phyloP scores from a whole-genome alignment of 2,113 vertebrate genomes.

The Chamaetylas fuelleborni region DNA sequence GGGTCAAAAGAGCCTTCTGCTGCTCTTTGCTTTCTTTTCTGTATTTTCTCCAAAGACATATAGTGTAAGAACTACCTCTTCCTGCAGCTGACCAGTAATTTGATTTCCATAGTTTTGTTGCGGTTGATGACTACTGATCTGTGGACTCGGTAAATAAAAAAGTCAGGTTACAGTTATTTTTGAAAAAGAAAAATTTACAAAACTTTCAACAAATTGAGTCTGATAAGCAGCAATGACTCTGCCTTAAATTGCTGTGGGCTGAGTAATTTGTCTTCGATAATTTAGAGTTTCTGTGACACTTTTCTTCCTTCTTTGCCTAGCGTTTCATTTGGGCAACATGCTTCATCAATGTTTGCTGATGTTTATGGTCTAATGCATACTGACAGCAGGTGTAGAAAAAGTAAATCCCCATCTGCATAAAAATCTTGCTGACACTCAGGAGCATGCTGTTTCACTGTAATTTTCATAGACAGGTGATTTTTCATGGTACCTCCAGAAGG shows the following conservation, averaged over 20 bases:
- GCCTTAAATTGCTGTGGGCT: slow-evolving; percentile 25
- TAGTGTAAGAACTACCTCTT: background rate
- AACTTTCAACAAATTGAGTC: background rate
- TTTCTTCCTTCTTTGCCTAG: slow-evolving; percentile 38
- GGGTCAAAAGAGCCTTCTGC: background rate
- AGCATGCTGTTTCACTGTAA: slow-evolving; percentile 70
- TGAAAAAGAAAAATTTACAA: background rate
- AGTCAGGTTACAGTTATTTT: background rate
- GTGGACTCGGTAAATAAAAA: background rate
- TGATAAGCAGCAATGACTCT: background rate
- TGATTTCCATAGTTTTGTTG: background rate
- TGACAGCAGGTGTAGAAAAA: slow-evolving; percentile 70
- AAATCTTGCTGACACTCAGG: slow-evolving; percentile 66
- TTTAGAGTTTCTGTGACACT: background rate
- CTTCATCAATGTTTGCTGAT: slow-evolving; percentile 76
- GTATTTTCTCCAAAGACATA: background rate
- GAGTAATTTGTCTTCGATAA: slow-evolving; percentile 43
- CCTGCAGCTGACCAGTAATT: background rate
- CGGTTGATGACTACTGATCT: background rate
- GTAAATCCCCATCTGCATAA: slow-evolving; percentile 65
- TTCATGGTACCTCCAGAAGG: slow-evolving; percentile 54
- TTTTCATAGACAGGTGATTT: slow-evolving; percentile 74
- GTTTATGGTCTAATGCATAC: slow-evolving; percentile 71
- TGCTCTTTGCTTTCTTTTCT: background rate
- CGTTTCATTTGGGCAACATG: slow-evolving; percentile 67